Evolutionary conservation across 2,797 vertebrate genomes (phyloP).

Genomic region (Esox masquinongy): DNA sequence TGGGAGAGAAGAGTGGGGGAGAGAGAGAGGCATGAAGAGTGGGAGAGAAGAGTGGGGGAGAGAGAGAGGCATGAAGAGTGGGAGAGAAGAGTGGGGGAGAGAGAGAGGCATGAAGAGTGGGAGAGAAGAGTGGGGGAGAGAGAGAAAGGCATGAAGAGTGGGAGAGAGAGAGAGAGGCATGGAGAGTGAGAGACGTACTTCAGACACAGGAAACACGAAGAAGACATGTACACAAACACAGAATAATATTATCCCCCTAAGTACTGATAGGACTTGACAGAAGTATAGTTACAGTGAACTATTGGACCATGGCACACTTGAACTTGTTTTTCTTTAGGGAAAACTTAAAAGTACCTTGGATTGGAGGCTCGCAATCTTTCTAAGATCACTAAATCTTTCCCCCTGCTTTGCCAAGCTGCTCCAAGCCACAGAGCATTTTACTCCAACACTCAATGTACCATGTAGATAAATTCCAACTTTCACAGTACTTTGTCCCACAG

Average conservation of each 20-base stretch:
- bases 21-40: slow-evolving; percentile 36
- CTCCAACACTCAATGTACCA: neutral
- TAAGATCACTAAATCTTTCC: slow-evolving; percentile 37
- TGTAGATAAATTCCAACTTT: slow-evolving; percentile 5
- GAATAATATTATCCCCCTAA: neutral
- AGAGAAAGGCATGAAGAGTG: slow-evolving; percentile 37
- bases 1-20: neutral
- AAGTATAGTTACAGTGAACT: neutral
- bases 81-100: slow-evolving; percentile 3
- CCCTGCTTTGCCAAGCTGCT: slow-evolving; percentile 34
- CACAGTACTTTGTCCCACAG: slow-evolving; percentile 13
- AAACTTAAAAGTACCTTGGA: neutral
- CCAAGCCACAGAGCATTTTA: slow-evolving; percentile 29
- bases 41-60: neutral
- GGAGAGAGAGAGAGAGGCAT: slow-evolving; percentile 35
- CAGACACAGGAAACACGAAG: neutral
- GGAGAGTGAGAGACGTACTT: slow-evolving; percentile 27
- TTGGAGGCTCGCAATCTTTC: neutral
- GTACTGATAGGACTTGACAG: neutral
- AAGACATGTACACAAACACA: slow-evolving; percentile 34
- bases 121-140: slow-evolving; percentile 1
- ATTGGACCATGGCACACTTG: neutral
- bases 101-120: slow-evolving; percentile 36
- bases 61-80: slow-evolving; percentile 37
- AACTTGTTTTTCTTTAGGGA: too few species aligned